A percentile compares a stretch with the other conserved stretches of the same genome.
Conservation (phyloP, 2,888 invertebrate genomes). For the Diplazon laetatorius region DNA sequence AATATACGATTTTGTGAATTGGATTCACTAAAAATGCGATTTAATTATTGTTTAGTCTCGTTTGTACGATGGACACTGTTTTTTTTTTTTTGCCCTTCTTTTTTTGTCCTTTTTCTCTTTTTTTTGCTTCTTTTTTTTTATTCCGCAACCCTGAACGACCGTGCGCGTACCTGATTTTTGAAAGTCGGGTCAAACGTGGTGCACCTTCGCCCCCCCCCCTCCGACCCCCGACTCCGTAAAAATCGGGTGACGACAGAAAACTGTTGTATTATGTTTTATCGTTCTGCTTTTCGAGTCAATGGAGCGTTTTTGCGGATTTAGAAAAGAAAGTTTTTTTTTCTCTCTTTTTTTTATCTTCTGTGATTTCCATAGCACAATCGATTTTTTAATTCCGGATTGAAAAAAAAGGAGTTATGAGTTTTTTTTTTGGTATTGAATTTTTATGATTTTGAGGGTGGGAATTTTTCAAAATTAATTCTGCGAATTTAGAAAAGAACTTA, state of each 20-base stretch:
- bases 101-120: no score
- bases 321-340: slow-evolving; percentile 50
- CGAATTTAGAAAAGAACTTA: no score
- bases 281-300: not conserved
- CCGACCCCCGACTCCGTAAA: slow-evolving; percentile 63
- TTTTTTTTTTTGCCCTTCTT: no score
- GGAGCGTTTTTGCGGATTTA: not conserved
- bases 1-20: slow-evolving; percentile 61
- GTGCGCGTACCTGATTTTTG: slow-evolving; percentile 10
- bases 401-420: no score
- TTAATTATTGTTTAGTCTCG: slow-evolving; percentile 62
- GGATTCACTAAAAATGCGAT: slow-evolving; percentile 62
- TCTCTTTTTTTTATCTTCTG: not conserved
- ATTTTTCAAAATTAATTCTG: no score
- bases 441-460: no score
- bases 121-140: no score
- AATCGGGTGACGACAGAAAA: slow-evolving; percentile 61
- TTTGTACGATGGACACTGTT: slow-evolving; percentile 41
- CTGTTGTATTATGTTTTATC: slow-evolving; percentile 33
- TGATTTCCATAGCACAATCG: not conserved
- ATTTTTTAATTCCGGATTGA: no score
- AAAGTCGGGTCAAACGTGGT: slow-evolving; percentile 10
- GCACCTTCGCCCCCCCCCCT: no score
- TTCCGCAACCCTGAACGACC: not conserved
- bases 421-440: no score